phyloP scores from a whole-genome alignment of 1,140 invertebrate genomes.

The Megalonaias nervosa region DNA sequence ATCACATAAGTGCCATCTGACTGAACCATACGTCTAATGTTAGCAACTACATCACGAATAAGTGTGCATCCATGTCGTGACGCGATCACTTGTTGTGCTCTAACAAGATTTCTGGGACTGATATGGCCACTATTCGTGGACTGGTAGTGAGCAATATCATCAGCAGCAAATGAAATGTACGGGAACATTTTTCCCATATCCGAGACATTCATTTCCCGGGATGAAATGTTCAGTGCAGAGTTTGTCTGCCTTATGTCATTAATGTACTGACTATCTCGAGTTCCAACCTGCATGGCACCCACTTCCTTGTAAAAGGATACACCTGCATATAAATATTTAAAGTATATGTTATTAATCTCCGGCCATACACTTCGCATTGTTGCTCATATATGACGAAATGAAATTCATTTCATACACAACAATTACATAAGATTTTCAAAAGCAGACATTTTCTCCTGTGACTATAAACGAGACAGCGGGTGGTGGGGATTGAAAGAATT shows the following conservation, averaged over 20 bases:
- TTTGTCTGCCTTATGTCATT: constrained; percentile 16
- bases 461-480: background rate
- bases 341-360: background rate
- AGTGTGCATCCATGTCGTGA: constrained; percentile 27
- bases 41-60: constrained; percentile 32
- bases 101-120: constrained; percentile 40
- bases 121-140: constrained; percentile 38
- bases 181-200: constrained; percentile 26
- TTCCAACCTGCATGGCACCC: constrained; percentile 37
- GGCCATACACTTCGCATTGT: no score
- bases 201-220: constrained; percentile 18
- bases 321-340: constrained; percentile 30
- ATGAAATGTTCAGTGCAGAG: constrained; percentile 37
- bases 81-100: constrained; percentile 31
- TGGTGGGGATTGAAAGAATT: background rate
- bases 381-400: background rate
- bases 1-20: constrained; percentile 22
- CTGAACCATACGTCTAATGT: constrained; percentile 10
- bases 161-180: constrained; percentile 24
- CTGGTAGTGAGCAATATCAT: constrained; percentile 27
- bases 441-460: background rate
- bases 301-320: constrained; percentile 46
- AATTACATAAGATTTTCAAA: no score
- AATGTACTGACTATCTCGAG: constrained; percentile 15
- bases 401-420: background rate